Percentiles rank a stretch among this genome's conserved stretches.
phyloP scores from a whole-genome alignment of 2,888 invertebrate genomes.

The Tipula helvola region DNA sequence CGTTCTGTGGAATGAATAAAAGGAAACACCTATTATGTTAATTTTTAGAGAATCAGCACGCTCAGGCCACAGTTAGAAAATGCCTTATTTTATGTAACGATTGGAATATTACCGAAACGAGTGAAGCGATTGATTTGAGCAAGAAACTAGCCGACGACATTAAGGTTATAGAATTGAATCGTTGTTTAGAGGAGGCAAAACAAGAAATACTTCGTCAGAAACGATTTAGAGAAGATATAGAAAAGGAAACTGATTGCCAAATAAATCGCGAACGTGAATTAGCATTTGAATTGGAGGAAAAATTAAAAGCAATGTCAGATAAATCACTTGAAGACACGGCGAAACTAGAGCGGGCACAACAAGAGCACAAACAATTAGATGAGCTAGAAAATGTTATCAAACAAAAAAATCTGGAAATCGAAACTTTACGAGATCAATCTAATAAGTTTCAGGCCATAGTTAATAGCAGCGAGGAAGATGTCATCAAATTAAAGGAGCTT shows the following conservation, averaged over 20 bases:
- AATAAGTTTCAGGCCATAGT: neutral
- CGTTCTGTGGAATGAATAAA: no score
- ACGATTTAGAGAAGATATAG: neutral
- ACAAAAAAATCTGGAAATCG: neutral
- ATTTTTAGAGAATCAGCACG: no score
- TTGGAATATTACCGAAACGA: no score
- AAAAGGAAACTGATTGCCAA: neutral
- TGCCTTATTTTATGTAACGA: no score
- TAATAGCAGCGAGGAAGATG: neutral
- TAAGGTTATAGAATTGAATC: neutral
- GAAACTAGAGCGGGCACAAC: neutral
- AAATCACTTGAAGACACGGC: neutral
- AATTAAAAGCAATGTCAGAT: neutral
- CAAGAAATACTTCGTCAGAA: neutral
- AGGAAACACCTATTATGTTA: no score
- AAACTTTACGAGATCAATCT: neutral
- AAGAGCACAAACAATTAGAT: neutral
- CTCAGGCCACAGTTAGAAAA: no score
- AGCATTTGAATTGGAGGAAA: neutral
- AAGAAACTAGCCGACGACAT: neutral
- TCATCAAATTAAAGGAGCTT: neutral
- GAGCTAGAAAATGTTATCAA: neutral
- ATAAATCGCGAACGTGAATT: neutral
- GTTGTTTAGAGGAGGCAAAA: neutral
- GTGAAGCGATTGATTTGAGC: neutral